These are phyloP conservation scores for Drosophila nebulosa DNA, from an alignment of 1,140 invertebrate genomes.

Conservation along the genomic window DNA sequence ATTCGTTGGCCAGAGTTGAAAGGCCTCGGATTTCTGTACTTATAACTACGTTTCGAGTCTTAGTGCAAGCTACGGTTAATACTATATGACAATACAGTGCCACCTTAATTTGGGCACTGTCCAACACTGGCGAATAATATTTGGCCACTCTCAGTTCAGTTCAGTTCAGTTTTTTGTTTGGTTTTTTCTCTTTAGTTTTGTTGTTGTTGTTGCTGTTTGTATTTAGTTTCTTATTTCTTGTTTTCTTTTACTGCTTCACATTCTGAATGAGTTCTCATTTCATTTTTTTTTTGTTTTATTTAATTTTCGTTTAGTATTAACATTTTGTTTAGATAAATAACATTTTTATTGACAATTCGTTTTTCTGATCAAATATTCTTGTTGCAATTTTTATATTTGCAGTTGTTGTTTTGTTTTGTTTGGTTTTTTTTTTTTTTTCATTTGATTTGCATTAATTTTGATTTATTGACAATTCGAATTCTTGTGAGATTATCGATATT, in stretches of 20 bases:
- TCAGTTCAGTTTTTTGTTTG: background rate
- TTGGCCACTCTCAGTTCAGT: background rate
- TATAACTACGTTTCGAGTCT: too few relatives aligned
- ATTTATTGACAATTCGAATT: background rate
- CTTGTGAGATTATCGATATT: background rate
- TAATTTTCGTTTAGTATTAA: conserved; percentile 11
- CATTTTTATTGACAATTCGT: conserved; percentile 41
- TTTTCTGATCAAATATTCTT: conserved; percentile 7
- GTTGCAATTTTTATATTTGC: conserved; percentile 1
- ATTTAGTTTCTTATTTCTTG: conserved; percentile 41
- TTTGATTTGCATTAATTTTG: background rate
- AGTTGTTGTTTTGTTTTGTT: conserved; percentile 11
- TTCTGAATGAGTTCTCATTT: conserved; percentile 72
- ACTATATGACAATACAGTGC: conserved; percentile 17
- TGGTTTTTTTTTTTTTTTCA: conserved; percentile 2
- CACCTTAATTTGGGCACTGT: background rate
- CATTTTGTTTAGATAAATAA: conserved; percentile 27
- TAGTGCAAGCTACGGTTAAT: conserved; percentile 15
- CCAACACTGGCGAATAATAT: conserved; percentile 9
- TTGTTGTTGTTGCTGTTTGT: too few relatives aligned
- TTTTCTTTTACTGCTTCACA: conserved; percentile 47
- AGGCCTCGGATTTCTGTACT: too few relatives aligned
- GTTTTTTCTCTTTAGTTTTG: conserved; percentile 40
- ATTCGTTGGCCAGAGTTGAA: conserved; percentile 47
- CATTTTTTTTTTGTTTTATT: background rate